phyloP scores from a whole-genome alignment of 2,113 vertebrate genomes.

The Halichoerus grypus region DNA sequence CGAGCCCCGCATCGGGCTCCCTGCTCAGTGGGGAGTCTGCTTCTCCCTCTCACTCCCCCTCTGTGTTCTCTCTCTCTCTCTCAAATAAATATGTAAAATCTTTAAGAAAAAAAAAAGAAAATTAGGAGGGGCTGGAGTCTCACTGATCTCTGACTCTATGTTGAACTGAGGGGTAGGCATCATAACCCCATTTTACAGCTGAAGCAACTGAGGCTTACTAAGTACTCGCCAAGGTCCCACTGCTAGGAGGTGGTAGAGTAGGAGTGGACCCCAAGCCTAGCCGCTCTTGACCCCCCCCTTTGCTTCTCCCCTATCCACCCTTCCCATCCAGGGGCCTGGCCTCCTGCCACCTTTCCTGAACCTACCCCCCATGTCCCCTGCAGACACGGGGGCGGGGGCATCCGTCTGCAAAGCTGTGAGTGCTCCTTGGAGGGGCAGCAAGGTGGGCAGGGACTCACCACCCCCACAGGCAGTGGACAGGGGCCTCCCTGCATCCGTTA shows the following conservation, averaged over 20 bases:
- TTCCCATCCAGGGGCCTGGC: neutral
- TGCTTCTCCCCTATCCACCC: neutral
- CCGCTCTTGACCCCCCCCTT: fast-evolving
- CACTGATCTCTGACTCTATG: neutral
- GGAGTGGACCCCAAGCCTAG: neutral
- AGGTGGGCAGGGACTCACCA: neutral
- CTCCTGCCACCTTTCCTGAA: neutral
- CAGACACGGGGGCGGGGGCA: neutral
- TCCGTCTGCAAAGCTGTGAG: neutral
- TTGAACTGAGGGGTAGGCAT: fast-evolving
- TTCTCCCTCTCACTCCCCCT: too few relatives aligned
- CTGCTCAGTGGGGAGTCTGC: too few relatives aligned
- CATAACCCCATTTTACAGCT: neutral
- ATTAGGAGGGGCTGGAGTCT: neutral
- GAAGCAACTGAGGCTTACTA: neutral
- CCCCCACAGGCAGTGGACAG: slow-evolving; percentile 46
- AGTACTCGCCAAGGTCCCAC: neutral
- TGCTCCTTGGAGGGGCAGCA: neutral
- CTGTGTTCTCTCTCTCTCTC: too few relatives aligned
- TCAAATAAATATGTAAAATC: too few relatives aligned
- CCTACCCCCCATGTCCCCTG: neutral
- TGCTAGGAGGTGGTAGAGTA: too few relatives aligned
- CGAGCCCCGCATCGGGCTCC: too few relatives aligned
- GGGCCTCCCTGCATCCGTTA: slow-evolving; percentile 85
- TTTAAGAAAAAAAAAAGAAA: too few relatives aligned